Conservation (phyloP, 2,888 invertebrate genomes). For the Apodemia zela region DNA sequence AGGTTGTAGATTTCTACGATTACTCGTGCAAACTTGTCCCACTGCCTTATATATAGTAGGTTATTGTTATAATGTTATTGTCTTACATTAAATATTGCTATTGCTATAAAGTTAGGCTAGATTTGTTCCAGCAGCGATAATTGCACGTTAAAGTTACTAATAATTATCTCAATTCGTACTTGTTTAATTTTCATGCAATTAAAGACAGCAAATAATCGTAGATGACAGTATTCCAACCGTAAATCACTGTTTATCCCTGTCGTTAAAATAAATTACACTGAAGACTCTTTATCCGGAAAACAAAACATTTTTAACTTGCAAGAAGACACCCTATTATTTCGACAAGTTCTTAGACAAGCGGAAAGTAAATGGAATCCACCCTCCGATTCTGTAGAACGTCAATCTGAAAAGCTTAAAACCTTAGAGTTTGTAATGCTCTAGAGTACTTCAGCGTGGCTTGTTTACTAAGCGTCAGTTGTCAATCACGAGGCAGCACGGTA, state of each 20-base stretch:
- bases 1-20: too few relatives aligned
- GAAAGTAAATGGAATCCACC: slow-evolving; percentile 38
- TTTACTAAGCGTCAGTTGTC: too few relatives aligned
- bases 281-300: not conserved
- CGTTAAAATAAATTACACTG: not conserved
- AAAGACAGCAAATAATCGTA: not conserved
- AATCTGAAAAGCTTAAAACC: slow-evolving; percentile 47
- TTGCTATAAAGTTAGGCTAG: too few relatives aligned
- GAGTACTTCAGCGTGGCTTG: not conserved
- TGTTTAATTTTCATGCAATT: not conserved
- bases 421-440: not conserved
- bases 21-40: too few relatives aligned
- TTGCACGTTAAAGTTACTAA: too few relatives aligned
- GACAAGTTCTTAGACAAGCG: slow-evolving; percentile 27
- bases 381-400: slow-evolving; percentile 37
- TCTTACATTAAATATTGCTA: too few relatives aligned
- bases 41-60: too few relatives aligned
- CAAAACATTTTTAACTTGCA: slow-evolving; percentile 5
- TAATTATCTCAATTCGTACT: not conserved
- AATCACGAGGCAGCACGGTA: too few relatives aligned
- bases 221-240: not conserved
- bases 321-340: slow-evolving; percentile 30
- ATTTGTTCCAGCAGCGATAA: too few relatives aligned
- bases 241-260: slow-evolving; percentile 10
- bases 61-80: too few relatives aligned